Conservation (phyloP, 2,797 vertebrate genomes). For the Cyclura pinguis region DNA sequence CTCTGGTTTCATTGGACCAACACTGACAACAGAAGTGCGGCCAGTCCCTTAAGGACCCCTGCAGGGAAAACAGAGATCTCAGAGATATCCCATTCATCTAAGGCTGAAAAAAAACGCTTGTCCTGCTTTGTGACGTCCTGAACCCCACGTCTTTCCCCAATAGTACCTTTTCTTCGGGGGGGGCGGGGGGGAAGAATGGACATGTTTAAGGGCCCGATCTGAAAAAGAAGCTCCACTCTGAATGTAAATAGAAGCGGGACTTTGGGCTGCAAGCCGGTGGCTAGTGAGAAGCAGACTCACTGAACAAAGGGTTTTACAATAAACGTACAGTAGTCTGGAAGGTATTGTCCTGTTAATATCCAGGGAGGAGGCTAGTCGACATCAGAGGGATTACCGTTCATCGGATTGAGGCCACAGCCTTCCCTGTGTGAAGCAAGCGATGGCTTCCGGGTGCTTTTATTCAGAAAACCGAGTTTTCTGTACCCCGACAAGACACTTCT, state of each 20-base stretch:
- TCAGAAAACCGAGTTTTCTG: background rate
- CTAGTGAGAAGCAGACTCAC: background rate
- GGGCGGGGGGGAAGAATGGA: too few relatives aligned
- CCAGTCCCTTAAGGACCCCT: background rate
- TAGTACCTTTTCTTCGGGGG: too few relatives aligned
- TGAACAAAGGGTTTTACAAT: background rate
- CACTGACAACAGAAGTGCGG: background rate
- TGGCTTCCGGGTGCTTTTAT: background rate
- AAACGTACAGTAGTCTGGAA: background rate
- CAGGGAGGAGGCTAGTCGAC: background rate
- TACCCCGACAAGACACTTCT: background rate
- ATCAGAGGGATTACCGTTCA: background rate
- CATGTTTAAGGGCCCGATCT: background rate
- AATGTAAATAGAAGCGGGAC: too few relatives aligned
- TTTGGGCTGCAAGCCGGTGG: background rate
- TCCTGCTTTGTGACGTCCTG: background rate
- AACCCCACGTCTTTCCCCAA: background rate
- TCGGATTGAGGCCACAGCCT: background rate
- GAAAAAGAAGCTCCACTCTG: background rate
- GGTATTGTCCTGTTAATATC: background rate
- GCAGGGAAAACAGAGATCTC: background rate
- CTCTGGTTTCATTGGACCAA: background rate
- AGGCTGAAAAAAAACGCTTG: rapidly evolving
- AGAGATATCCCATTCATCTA: background rate
- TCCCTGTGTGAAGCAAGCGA: background rate